Evolutionary conservation across 2,113 vertebrate genomes (phyloP), one percentile per base, ranked within the genome.

Genomic region (Rissa tridactyla): DNA sequence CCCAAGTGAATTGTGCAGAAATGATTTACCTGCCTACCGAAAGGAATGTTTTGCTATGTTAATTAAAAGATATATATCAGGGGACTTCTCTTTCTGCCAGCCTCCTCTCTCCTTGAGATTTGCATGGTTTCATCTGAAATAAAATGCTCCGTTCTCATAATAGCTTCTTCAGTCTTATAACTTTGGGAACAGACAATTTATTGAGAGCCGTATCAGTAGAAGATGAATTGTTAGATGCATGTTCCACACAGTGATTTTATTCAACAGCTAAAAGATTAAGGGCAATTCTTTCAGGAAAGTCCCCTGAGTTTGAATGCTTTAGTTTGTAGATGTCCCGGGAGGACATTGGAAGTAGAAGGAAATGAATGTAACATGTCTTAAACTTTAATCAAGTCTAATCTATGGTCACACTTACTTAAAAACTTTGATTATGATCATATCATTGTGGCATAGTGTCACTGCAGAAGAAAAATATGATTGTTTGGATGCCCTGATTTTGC

Each of bases 1-100:
- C 71, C 80, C 86, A 86, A 88, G 60, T 81, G 80, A 95, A 64
- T 79, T 89, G 64, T 78, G 30, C 5, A 23, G 77, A 87, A 96
- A 76, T 44, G 46, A 93, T 68, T 93, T 92, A 90, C 82, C 69
- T 64, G 66, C 57, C 44, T 38, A 76, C 58, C 58, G 42, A 91
- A 94, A 90, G 26, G 46, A 83, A 62, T 88, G 89, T 91, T 95
- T 95, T 73, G 64, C 81, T 52, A 5, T 87, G 89, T 96, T 96
- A 95, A 96, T 97, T 97, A 94, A 94, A 95, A 94, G 92, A 97
- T 97, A 65, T 2, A 9, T 82, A 97, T 95, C 95, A 91, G 84
- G 78, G 54, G 62, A 76, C 58, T 94, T 94, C 87, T 77, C 84
- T 76, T 94, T 77, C 82, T 92, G 71, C 66, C 71, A 91, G 70